These are phyloP conservation scores for Synanthedon myopaeformis DNA, from an alignment of 2,888 invertebrate species.

Conservation along the genomic window DNA sequence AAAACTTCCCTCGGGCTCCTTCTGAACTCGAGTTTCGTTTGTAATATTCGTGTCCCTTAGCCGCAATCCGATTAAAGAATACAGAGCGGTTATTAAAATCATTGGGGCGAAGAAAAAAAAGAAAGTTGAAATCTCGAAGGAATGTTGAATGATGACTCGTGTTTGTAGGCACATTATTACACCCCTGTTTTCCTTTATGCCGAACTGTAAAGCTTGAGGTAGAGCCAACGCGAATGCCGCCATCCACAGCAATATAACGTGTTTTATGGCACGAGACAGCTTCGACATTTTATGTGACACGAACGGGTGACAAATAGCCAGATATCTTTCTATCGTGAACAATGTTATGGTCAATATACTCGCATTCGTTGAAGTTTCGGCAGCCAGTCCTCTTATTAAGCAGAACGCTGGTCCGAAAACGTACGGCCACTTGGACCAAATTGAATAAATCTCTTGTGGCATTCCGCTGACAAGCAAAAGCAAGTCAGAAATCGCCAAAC, in stretches of 20 bases:
- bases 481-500: conserved; percentile 86
- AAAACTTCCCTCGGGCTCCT: conserved; percentile 23
- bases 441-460: conserved; percentile 84
- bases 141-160: conserved; percentile 67
- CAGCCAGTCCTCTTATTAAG: conserved; percentile 79
- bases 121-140: conserved; percentile 78
- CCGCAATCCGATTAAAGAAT: conserved; percentile 74
- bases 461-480: conserved; percentile 82
- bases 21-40: conserved; percentile 31
- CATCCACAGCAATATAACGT: conserved; percentile 86
- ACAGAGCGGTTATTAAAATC: conserved; percentile 80
- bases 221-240: conserved; percentile 79
- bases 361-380: conserved; percentile 85
- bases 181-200: conserved; percentile 44
- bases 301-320: conserved; percentile 74
- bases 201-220: conserved; percentile 73
- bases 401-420: conserved; percentile 85
- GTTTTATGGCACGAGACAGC: conserved; percentile 83
- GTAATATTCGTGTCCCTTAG: conserved; percentile 58
- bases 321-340: conserved; percentile 82
- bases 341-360: conserved; percentile 84
- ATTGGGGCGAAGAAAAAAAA: conserved; percentile 83
- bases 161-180: conserved; percentile 63
- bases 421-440: conserved; percentile 83
- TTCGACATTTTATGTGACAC: conserved; percentile 87